Percentiles rank a stretch among this genome's conserved stretches.
phyloP scores from a whole-genome alignment of 2,113 vertebrate genomes.

The Neopipo cinnamomea region DNA sequence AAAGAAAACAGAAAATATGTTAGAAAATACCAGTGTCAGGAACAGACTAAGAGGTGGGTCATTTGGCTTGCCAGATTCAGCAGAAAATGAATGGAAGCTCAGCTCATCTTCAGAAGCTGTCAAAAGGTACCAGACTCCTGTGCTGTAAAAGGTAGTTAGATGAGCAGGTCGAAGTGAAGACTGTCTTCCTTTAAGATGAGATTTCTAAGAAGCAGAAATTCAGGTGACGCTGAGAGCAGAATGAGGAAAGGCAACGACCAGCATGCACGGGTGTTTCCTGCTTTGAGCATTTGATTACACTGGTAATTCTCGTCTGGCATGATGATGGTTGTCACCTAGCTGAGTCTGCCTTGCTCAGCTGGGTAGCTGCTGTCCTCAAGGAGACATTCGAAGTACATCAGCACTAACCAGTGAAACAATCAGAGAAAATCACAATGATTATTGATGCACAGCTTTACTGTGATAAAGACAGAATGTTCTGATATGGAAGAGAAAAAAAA shows the following conservation, averaged over 20 bases:
- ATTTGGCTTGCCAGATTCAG: neutral
- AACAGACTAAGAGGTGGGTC: neutral
- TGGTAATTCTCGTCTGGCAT: neutral
- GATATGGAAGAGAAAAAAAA: neutral
- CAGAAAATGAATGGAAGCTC: neutral
- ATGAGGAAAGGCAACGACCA: neutral
- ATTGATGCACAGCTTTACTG: neutral
- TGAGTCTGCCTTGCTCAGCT: neutral
- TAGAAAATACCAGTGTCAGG: neutral
- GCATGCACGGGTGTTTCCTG: neutral
- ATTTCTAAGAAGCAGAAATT: neutral
- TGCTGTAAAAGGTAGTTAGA: neutral
- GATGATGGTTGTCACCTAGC: neutral
- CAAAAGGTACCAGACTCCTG: neutral
- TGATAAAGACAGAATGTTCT: neutral
- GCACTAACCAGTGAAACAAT: neutral
- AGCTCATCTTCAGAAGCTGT: neutral
- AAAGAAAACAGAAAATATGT: neutral
- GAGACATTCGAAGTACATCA: accelerated
- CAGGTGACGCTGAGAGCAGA: neutral
- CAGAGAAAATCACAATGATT: neutral
- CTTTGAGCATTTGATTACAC: neutral
- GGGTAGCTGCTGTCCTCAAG: neutral
- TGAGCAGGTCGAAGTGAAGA: neutral
- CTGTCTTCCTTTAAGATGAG: neutral